Conservation (phyloP, 2,797 vertebrate species). For the Merluccius polli region DNA sequence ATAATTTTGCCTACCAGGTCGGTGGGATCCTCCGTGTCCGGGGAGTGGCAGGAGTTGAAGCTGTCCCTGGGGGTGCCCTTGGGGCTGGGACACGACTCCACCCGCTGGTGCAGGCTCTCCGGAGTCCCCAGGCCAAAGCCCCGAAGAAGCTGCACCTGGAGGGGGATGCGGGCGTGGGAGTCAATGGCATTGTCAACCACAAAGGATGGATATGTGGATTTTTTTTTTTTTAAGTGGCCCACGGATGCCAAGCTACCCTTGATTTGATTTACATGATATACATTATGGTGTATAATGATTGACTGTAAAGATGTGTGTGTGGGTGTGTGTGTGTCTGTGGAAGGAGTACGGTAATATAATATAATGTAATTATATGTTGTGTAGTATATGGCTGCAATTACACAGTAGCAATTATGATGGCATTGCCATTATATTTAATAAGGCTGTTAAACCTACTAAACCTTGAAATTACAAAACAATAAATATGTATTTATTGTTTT, state of each 20-base stretch:
- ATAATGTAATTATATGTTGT: neutral
- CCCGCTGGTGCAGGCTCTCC: conserved; percentile 58
- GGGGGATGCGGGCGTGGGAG: neutral
- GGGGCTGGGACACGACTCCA: conserved; percentile 67
- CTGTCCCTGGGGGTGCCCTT: conserved; percentile 72
- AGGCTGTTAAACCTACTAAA: neutral
- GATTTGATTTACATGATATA: neutral
- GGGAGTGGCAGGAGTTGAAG: conserved; percentile 73
- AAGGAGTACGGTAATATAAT: neutral
- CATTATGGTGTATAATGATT: neutral
- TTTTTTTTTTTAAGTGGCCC: neutral
- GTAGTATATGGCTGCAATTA: neutral
- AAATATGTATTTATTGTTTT: neutral
- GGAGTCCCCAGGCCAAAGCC: conserved; percentile 57
- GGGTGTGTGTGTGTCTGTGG: neutral
- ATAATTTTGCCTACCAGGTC: conserved; percentile 65
- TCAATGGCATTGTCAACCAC: neutral
- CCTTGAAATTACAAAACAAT: neutral
- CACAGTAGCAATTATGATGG: neutral
- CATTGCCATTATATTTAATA: neutral
- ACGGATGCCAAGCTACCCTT: neutral
- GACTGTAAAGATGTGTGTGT: neutral
- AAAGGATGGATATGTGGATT: neutral
- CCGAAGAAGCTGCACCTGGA: conserved; percentile 54
- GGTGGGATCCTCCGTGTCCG: conserved; percentile 67